A percentile compares a stretch with the other conserved stretches of the same genome.
These are phyloP conservation scores for Lucilia sericata DNA, from an alignment of 1,140 invertebrate genomes.

Conservation along the genomic window DNA sequence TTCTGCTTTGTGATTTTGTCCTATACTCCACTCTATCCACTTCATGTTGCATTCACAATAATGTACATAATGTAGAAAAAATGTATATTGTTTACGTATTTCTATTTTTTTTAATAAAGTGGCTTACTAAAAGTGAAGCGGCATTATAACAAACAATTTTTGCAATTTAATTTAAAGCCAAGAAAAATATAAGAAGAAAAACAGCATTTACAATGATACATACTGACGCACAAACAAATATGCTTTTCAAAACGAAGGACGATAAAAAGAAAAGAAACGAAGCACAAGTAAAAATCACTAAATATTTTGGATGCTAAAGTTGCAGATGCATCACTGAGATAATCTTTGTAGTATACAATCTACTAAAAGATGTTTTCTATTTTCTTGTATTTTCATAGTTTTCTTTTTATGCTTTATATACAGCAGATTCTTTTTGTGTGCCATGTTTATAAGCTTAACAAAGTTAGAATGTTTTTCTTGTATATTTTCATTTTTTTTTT, in stretches of 20 bases:
- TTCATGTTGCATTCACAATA: not conserved
- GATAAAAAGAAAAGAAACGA: not conserved
- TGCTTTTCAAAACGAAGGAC: not conserved
- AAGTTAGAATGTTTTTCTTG: constrained; percentile 1
- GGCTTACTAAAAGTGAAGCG: constrained; percentile 30
- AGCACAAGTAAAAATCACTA: constrained; percentile 35
- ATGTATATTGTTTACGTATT: not conserved
- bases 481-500: not conserved
- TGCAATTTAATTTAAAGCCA: constrained; percentile 40
- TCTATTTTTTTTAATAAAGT: not conserved
- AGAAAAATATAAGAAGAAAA: constrained; percentile 28
- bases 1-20: not conserved
- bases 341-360: constrained; percentile 21
- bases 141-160: constrained; percentile 34
- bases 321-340: constrained; percentile 23
- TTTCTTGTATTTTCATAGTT: not conserved
- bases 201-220: not conserved
- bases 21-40: not conserved
- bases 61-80: not conserved
- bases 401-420: not conserved
- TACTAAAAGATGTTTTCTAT: constrained; percentile 14
- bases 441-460: constrained; percentile 11
- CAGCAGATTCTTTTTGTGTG: not conserved
- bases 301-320: constrained; percentile 36
- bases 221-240: too few species aligned